These are phyloP conservation scores for Nasonia vitripennis DNA, from an alignment of 1,140 invertebrate species.

Conservation along the genomic window DNA sequence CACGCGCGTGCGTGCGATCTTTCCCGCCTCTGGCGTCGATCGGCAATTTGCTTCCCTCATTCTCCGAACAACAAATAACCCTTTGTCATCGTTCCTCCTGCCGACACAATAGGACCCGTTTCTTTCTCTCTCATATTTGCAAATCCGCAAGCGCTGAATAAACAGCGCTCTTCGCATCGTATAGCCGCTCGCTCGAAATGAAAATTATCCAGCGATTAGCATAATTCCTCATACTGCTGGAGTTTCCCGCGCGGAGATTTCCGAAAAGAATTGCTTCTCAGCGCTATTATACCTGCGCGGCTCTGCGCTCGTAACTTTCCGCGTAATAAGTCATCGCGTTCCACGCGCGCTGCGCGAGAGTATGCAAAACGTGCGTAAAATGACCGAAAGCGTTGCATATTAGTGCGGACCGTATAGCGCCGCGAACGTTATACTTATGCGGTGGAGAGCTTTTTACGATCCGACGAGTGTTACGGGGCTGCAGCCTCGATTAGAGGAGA, in stretches of 20 bases:
- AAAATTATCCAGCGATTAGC: background rate
- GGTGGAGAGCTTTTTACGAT: background rate
- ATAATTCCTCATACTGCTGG: background rate
- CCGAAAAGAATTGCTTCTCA: background rate
- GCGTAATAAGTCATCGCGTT: constrained; percentile 56
- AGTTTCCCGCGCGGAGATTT: background rate
- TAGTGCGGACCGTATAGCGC: background rate
- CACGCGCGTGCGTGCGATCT: background rate
- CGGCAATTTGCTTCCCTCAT: background rate
- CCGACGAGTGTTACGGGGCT: background rate
- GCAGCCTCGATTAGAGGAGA: too few species aligned
- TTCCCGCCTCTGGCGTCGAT: constrained; percentile 9
- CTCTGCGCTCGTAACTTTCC: constrained; percentile 57
- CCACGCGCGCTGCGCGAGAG: background rate
- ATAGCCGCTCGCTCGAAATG: too few species aligned
- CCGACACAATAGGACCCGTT: background rate
- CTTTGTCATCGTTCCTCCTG: constrained; percentile 20
- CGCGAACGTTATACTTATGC: background rate
- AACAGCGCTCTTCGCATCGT: too few species aligned
- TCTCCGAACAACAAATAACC: constrained; percentile 10
- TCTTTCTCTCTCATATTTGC: background rate
- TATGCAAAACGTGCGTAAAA: background rate
- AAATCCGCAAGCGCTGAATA: too few species aligned
- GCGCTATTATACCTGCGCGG: constrained; percentile 51
- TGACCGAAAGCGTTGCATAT: background rate